These are phyloP conservation scores for Scaptomyza reducta DNA, from an alignment of 2,888 invertebrate genomes.

Conservation along the genomic window DNA sequence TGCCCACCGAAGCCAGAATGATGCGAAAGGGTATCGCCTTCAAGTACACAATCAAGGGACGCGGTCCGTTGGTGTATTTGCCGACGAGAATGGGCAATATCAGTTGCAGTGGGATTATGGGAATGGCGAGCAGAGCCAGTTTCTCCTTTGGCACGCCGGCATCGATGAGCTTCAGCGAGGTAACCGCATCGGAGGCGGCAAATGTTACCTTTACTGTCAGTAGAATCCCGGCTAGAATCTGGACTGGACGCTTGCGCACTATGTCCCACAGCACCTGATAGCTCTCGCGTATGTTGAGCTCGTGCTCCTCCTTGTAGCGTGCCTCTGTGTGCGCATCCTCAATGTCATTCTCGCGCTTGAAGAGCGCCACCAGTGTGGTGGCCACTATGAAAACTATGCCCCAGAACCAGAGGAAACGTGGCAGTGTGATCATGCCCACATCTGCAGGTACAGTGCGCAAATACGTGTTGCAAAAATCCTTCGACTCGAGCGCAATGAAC, in stretches of 20 bases:
- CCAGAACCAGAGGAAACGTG: slow-evolving; percentile 97
- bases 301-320: slow-evolving; percentile 80
- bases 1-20: slow-evolving; percentile 92
- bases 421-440: slow-evolving; percentile 89
- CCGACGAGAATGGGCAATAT: slow-evolving; percentile 92
- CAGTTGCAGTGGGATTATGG: slow-evolving; percentile 97
- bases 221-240: slow-evolving; percentile 90
- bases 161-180: slow-evolving; percentile 97
- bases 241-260: slow-evolving; percentile 92
- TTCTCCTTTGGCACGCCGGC: slow-evolving; percentile 98
- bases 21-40: slow-evolving; percentile 95
- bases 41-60: slow-evolving; percentile 94
- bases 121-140: slow-evolving; percentile 95
- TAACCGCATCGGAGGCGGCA: slow-evolving; percentile 97
- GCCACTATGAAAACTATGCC: slow-evolving; percentile 94
- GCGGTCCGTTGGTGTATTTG: slow-evolving; percentile 93
- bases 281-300: slow-evolving; percentile 87
- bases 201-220: slow-evolving; percentile 97
- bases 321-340: slow-evolving; percentile 81
- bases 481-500: slow-evolving; percentile 97
- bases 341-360: slow-evolving; percentile 91
- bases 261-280: slow-evolving; percentile 94
- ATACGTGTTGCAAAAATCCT: slow-evolving; percentile 97
- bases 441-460: slow-evolving; percentile 89
- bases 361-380: slow-evolving; percentile 94